These are phyloP conservation scores for Rhagoletis pomonella DNA, from an alignment of 1,140 invertebrate species.

Conservation along the genomic window DNA sequence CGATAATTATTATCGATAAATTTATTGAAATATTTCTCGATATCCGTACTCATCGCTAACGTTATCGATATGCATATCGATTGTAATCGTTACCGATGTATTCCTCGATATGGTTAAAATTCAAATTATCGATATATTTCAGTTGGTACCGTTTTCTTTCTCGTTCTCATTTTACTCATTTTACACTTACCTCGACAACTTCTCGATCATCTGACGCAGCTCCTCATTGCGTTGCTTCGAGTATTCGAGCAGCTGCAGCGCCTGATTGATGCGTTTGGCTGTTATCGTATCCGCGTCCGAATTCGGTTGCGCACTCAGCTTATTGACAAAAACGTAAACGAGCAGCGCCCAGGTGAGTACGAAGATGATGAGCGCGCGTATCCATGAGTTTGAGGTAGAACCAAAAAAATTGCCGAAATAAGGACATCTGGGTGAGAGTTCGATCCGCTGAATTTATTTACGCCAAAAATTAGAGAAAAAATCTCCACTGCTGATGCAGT, in stretches of 20 bases:
- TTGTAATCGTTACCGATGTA: no score
- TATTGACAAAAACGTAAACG: constrained; percentile 72
- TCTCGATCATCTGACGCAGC: constrained; percentile 70
- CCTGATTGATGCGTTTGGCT: constrained; percentile 67
- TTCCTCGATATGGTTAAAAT: no score
- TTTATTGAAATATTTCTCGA: no score
- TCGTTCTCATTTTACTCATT: not conserved
- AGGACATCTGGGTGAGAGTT: constrained; percentile 63
- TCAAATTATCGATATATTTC: no score
- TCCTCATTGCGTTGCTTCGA: constrained; percentile 71
- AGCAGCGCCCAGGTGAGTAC: constrained; percentile 70
- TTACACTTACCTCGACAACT: constrained; percentile 68
- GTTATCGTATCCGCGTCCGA: constrained; percentile 64
- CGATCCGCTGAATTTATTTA: not conserved
- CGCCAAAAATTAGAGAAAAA: not conserved
- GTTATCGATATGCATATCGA: no score
- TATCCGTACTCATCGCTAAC: no score
- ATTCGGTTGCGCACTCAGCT: constrained; percentile 64
- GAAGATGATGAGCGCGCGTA: constrained; percentile 70
- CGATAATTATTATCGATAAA: no score
- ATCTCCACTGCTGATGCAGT: not conserved
- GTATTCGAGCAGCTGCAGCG: constrained; percentile 68
- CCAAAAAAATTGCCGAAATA: constrained; percentile 72
- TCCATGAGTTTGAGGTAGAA: constrained; percentile 70
- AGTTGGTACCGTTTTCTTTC: no score